phyloP scores from a whole-genome alignment of 1,140 invertebrate species.

The Megalopta genalis region DNA sequence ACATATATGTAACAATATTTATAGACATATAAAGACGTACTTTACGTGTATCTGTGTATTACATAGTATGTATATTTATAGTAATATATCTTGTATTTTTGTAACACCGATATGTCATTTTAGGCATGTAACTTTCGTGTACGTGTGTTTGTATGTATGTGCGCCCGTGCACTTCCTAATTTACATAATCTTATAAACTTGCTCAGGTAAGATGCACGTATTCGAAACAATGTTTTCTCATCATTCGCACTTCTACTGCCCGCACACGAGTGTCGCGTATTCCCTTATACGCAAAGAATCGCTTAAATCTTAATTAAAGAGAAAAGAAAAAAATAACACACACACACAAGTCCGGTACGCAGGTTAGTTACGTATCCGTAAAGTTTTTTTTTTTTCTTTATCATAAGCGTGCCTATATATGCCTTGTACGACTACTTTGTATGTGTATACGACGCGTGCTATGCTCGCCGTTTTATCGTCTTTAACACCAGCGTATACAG shows the following conservation, averaged over 20 bases:
- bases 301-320: neutral
- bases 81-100: conserved; percentile 32
- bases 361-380: neutral
- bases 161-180: neutral
- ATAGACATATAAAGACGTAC: conserved; percentile 65
- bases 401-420: conserved; percentile 1
- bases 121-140: conserved; percentile 53
- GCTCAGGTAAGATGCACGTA: neutral
- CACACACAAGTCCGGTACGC: neutral
- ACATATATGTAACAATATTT: conserved; percentile 60
- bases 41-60: conserved; percentile 48
- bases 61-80: conserved; percentile 39
- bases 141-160: conserved; percentile 21
- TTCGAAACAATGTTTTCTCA: neutral
- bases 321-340: neutral
- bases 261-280: neutral
- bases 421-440: conserved; percentile 13
- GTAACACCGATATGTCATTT: conserved; percentile 60
- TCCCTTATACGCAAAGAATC: neutral
- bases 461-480: neutral
- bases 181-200: neutral
- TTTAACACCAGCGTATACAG: conserved; percentile 5
- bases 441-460: neutral
- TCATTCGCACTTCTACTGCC: neutral
- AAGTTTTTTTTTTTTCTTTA: neutral